Conservation (phyloP, 1,140 invertebrate species). For the Brachionus rotundiformis region DNA sequence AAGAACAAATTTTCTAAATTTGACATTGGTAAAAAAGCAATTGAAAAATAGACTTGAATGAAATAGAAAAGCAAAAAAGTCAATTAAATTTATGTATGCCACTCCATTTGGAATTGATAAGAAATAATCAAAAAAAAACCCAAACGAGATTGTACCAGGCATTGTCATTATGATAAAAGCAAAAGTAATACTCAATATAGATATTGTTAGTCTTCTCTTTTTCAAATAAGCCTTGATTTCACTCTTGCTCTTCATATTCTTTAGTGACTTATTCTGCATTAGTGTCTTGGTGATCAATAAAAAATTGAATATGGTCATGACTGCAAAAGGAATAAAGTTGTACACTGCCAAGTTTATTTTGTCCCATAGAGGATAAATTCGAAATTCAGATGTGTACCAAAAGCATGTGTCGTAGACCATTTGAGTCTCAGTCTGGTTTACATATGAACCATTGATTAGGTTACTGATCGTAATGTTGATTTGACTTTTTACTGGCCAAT, state of each 20-base stretch:
- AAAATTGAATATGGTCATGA: constrained; percentile 35
- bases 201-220: background rate
- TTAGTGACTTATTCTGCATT: background rate
- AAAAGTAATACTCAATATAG: constrained; percentile 14
- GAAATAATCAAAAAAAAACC: constrained; percentile 15
- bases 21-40: constrained; percentile 4
- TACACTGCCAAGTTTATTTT: constrained; percentile 21
- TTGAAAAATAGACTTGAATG: constrained; percentile 28
- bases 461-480: background rate
- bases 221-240: background rate
- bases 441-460: background rate
- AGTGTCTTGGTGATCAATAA: background rate
- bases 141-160: constrained; percentile 18
- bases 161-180: constrained; percentile 34
- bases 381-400: background rate
- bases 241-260: background rate
- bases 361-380: constrained; percentile 21
- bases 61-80: background rate
- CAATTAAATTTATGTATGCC: background rate
- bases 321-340: constrained; percentile 11
- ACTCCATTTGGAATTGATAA: background rate
- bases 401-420: background rate
- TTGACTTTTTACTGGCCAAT: background rate
- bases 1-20: constrained; percentile 21
- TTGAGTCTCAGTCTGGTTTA: background rate